Evolutionary conservation across 23 tunicate species (phyloP), one percentile per base, ranked within the genome.

Genomic region (Ciona savignyi): DNA sequence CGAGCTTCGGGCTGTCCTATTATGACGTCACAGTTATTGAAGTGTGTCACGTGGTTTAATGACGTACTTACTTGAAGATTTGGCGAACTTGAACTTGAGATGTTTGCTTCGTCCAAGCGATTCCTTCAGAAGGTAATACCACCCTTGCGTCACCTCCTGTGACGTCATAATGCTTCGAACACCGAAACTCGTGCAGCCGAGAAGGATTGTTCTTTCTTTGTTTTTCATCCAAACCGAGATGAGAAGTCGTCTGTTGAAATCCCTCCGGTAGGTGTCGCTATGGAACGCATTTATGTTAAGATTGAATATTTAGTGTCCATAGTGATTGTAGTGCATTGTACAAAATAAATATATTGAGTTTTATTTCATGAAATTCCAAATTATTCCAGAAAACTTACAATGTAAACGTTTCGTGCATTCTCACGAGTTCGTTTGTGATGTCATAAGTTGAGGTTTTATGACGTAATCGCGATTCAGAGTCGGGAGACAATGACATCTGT

Each of bases 111-210:
- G 35, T 3, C 87, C 87, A 60, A 74, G 28, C n/a, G 75, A 56
- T 68, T 82, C 80, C 1, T 35, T 49, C n/a, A 82, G 87, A 33
- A 82, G 56, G 33, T 82, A 82, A 60, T 74, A 82, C 87, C 87
- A 82, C 1, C 87, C 87, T 32, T 82, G 87, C 1, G 67, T 1
- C 1, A 82, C 87, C 62, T 74, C 80, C 33, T 74, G 70, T 24
- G 11, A 4, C 1, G 31, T 66, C 25, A 74, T 25, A 25, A 82
- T 67, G 27, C 42, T 75, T 28, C 72, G 49, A 2, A 82, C 33
- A 30, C 87, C 87, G 65, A 82, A 82, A 42, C 87, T 82, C 80
- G 61, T 82, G 33, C 87, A 82, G 1, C 87, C 87, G 26, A 82
- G 65, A 60, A 82, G 74, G 1, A 35, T 30, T n/a, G 70, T 26